These are phyloP conservation scores for Phainopepla nitens DNA, from an alignment of 2,113 vertebrate species.

Conservation along the genomic window DNA sequence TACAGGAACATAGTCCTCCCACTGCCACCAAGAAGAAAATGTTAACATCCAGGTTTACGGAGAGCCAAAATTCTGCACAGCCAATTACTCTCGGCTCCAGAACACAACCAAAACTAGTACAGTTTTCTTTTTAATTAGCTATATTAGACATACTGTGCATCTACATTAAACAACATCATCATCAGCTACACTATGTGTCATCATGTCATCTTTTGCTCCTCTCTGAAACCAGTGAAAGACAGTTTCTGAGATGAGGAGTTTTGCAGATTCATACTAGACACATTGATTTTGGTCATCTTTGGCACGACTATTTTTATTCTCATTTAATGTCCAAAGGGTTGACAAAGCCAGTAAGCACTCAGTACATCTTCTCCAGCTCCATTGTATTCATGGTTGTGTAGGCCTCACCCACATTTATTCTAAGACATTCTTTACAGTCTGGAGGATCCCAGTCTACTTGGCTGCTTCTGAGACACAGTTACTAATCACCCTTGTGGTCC, in stretches of 20 bases:
- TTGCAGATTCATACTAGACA: background rate
- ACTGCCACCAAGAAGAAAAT: background rate
- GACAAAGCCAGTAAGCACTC: background rate
- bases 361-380: background rate
- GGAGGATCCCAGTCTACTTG: background rate
- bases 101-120: background rate
- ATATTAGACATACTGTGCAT: background rate
- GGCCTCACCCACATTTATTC: background rate
- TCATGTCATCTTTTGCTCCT: background rate
- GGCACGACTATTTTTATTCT: background rate
- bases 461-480: background rate
- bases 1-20: background rate
- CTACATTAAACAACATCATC: background rate
- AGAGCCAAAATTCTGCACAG: background rate
- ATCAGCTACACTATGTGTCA: background rate
- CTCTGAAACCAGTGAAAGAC: background rate
- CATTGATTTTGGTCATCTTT: background rate
- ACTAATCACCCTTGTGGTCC: background rate
- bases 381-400: background rate
- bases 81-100: background rate
- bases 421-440: background rate
- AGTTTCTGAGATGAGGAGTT: background rate
- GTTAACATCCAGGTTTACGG: background rate
- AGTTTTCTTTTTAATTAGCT: background rate
- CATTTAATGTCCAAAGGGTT: background rate